phyloP scores from a whole-genome alignment of 2,113 vertebrate species.

The Anhinga anhinga region DNA sequence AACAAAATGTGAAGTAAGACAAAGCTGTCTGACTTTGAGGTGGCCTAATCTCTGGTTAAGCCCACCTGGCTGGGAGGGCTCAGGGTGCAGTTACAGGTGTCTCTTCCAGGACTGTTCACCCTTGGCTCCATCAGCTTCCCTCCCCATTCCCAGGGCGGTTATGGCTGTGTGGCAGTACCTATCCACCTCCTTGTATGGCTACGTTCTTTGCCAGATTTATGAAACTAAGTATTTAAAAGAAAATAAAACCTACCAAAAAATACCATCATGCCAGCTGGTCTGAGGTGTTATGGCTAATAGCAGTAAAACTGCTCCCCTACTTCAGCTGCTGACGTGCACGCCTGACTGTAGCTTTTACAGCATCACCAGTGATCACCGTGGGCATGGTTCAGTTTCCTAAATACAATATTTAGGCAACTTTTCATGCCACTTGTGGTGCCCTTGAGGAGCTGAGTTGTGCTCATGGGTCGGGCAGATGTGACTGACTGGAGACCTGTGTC shows the following conservation, averaged over 20 bases:
- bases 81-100: not conserved
- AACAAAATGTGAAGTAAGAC: not conserved
- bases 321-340: not conserved
- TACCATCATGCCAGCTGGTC: not conserved
- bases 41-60: not conserved
- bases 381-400: not conserved
- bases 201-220: not conserved
- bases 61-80: not conserved
- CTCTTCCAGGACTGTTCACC: not conserved
- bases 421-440: not conserved
- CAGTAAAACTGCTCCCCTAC: not conserved
- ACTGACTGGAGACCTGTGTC: not conserved
- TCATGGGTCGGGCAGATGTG: not conserved
- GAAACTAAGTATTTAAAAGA: not conserved
- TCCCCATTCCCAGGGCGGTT: fast-evolving
- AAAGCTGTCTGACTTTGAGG: not conserved
- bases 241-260: not conserved
- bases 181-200: not conserved
- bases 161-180: not conserved
- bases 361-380: not conserved
- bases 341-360: not conserved
- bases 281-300: not conserved
- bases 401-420: not conserved
- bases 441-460: not conserved
- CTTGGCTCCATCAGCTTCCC: not conserved